Conservation (phyloP, 2,113 vertebrate species). For the Vireo altiloquus region DNA sequence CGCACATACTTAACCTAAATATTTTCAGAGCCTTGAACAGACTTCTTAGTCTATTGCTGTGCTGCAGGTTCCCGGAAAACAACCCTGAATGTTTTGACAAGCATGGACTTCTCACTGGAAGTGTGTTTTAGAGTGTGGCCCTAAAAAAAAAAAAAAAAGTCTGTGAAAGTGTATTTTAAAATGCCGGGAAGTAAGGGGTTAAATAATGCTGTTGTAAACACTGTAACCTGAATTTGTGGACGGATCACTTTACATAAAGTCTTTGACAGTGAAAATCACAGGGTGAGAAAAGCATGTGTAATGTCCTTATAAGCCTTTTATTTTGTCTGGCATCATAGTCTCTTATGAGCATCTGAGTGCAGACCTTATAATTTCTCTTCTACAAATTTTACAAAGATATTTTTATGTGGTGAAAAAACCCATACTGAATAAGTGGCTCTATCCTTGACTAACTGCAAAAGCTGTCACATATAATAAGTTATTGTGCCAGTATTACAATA, state of each 20-base stretch:
- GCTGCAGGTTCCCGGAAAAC: not conserved
- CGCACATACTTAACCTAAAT: not conserved
- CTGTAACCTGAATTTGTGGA: not conserved
- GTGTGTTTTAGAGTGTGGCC: not conserved
- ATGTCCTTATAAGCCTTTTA: not conserved
- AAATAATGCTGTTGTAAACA: not conserved
- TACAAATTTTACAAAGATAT: not conserved
- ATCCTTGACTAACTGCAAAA: conserved; percentile 3
- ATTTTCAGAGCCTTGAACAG: not conserved
- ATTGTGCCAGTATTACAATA: conserved; percentile 28
- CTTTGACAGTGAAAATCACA: not conserved
- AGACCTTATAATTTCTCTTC: not conserved
- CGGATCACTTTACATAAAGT: not conserved
- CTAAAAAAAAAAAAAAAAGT: not conserved
- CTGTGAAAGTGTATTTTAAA: not conserved
- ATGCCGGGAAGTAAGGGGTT: not conserved
- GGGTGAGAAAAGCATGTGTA: not conserved
- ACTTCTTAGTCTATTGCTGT: not conserved
- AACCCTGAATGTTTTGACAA: not conserved
- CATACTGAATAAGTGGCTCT: not conserved
- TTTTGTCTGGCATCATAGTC: not conserved
- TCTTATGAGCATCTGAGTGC: not conserved
- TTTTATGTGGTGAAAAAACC: not conserved
- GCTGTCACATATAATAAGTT: not conserved
- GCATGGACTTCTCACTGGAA: rapidly evolving